phyloP scores from a whole-genome alignment of 2,113 vertebrate species.

The Pipa parva region DNA sequence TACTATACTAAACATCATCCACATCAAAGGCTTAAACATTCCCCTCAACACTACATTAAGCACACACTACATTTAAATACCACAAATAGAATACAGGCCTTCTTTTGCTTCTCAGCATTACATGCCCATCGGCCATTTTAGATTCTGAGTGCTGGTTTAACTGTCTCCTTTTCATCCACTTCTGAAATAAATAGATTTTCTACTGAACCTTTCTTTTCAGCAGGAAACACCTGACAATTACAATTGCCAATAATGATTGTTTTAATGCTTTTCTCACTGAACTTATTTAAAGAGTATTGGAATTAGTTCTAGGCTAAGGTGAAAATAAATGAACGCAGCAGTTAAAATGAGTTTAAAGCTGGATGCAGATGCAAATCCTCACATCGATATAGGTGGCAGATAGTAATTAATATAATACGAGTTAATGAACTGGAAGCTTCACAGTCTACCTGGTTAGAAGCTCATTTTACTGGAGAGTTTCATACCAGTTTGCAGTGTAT shows the following conservation, averaged over 20 bases:
- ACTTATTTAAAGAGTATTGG: constrained; percentile 23
- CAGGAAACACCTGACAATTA: constrained; percentile 22
- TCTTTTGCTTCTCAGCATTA: constrained; percentile 60
- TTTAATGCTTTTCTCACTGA: constrained; percentile 28
- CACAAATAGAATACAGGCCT: constrained; percentile 59
- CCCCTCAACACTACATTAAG: constrained; percentile 66
- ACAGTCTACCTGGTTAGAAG: constrained; percentile 35
- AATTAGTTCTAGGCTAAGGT: constrained; percentile 30
- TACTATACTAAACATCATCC: constrained; percentile 62
- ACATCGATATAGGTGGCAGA: constrained; percentile 23
- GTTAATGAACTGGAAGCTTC: constrained; percentile 34
- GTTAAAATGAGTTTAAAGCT: constrained; percentile 36
- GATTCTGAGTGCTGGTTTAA: constrained; percentile 34
- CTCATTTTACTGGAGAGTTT: constrained; percentile 23
- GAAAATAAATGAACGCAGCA: constrained; percentile 33
- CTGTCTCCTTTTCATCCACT: constrained; percentile 37
- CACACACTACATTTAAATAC: constrained; percentile 62
- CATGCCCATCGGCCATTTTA: constrained; percentile 58
- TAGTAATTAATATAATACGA: constrained; percentile 39
- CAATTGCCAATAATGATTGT: constrained; percentile 23
- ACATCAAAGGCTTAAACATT: constrained; percentile 68
- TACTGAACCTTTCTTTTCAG: constrained; percentile 6
- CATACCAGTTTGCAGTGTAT: constrained; percentile 18
- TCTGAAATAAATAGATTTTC: constrained; percentile 19
- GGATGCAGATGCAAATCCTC: constrained; percentile 30